A percentile compares a stretch with the other conserved stretches of the same genome.
Conservation (phyloP, 2,888 invertebrate species). For the Drosophila borealis region DNA sequence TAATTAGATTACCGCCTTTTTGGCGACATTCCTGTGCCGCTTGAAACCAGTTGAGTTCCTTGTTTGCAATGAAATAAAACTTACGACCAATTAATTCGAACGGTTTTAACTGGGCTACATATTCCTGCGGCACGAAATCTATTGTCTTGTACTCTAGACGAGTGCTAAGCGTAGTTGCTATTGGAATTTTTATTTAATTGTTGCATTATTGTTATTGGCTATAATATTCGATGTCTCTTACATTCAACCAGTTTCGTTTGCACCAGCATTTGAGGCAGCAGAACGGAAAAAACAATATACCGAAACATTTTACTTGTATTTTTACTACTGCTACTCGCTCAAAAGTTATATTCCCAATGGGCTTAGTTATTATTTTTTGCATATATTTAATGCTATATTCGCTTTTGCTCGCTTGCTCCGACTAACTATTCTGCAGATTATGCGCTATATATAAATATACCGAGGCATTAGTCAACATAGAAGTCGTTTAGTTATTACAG, state of each 20-base stretch:
- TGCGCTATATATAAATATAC: too few relatives aligned
- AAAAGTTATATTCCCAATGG: neutral
- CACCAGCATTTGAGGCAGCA: conserved; percentile 10
- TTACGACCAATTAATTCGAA: conserved; percentile 29
- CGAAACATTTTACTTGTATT: conserved; percentile 14
- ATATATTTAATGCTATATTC: neutral
- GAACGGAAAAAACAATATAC: neutral
- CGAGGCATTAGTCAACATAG: too few relatives aligned
- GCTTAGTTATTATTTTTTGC: neutral
- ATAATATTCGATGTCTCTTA: conserved; percentile 3
- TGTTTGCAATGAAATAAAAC: conserved; percentile 26
- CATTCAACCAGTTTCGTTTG: conserved; percentile 5
- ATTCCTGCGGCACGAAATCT: conserved; percentile 7
- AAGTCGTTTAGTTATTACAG: too few relatives aligned
- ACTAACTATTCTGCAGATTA: conserved; percentile 1
- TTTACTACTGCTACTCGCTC: neutral
- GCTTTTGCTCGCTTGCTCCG: neutral
- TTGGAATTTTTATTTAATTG: neutral
- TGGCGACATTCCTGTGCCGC: conserved; percentile 42
- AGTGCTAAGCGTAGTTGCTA: conserved; percentile 27
- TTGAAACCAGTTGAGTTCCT: conserved; percentile 36
- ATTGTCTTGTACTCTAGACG: conserved; percentile 33
- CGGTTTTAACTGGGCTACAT: neutral
- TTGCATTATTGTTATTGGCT: neutral
- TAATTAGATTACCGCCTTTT: conserved; percentile 25